These are phyloP conservation scores for Sinocyclocheilus anshuiensis DNA, from an alignment of 2,113 vertebrate genomes.

Conservation along the genomic window DNA sequence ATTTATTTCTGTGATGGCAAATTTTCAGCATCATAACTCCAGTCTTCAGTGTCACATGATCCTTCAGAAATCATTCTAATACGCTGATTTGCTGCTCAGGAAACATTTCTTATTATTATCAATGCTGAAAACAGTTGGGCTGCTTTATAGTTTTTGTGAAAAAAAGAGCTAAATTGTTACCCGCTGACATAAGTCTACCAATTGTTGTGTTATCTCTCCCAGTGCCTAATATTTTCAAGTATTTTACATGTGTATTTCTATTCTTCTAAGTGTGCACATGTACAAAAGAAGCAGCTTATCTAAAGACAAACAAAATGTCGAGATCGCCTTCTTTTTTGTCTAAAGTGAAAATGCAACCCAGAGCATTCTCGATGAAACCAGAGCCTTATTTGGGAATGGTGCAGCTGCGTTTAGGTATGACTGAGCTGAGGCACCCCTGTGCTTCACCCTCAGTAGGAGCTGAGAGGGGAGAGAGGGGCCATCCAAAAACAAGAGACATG, in stretches of 20 bases:
- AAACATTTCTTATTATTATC: background rate
- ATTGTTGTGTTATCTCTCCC: background rate
- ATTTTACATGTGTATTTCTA: background rate
- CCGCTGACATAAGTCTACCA: background rate
- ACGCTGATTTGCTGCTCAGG: background rate
- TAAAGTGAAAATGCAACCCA: background rate
- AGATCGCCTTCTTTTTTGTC: constrained; percentile 9
- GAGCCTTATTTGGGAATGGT: constrained; percentile 22
- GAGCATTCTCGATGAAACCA: background rate
- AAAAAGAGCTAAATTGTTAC: background rate
- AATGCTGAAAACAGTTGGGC: background rate
- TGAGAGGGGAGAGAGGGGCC: constrained; percentile 22
- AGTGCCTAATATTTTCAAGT: background rate
- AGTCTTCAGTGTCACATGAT: background rate
- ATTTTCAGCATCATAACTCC: too few species aligned
- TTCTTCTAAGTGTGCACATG: background rate
- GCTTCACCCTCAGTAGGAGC: constrained; percentile 19
- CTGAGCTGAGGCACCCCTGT: constrained; percentile 19
- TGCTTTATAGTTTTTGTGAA: background rate
- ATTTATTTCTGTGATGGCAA: too few species aligned
- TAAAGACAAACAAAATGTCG: background rate
- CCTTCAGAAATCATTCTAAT: background rate
- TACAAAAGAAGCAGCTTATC: background rate
- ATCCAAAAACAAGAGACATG: constrained; percentile 40
- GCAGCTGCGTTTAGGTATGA: constrained; percentile 30